Conservation (phyloP, 2,797 vertebrate species). For the Rhadinocentrus ornatus region DNA sequence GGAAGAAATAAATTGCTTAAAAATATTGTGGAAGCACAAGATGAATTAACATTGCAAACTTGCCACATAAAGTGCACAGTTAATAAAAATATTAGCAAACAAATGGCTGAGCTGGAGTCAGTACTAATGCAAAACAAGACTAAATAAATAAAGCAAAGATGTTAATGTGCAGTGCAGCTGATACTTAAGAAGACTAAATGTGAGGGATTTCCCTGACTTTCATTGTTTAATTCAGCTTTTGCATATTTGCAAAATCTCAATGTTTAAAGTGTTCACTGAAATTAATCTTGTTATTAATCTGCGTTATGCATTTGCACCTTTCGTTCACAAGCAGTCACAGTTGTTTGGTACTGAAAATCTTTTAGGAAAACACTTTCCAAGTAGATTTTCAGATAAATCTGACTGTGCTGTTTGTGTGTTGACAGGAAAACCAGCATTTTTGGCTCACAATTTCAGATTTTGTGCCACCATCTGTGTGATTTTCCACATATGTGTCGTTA, state of each 20-base stretch:
- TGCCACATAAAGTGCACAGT: not conserved
- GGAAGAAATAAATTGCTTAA: not conserved
- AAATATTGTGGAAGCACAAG: not conserved
- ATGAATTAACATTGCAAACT: not conserved
- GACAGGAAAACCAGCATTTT: no score
- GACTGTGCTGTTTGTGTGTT: not conserved
- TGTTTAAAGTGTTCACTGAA: not conserved
- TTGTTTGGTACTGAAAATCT: not conserved
- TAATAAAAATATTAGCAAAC: not conserved
- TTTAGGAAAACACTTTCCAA: not conserved
- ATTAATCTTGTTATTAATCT: no score
- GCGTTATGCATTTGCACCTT: not conserved
- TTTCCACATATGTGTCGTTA: not conserved
- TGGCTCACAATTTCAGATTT: no score
- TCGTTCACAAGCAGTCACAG: not conserved
- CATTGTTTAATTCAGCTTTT: not conserved
- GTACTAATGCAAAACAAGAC: not conserved
- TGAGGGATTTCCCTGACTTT: conserved; percentile 1
- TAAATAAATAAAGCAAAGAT: not conserved
- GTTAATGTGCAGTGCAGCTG: not conserved
- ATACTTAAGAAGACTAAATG: not conserved
- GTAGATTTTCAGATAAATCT: not conserved
- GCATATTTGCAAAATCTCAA: not conserved
- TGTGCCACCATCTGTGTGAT: not conserved
- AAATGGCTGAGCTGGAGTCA: not conserved